Evolutionary conservation across 2,797 vertebrate genomes (phyloP).

Genomic region (Thalassophryne amazonica): DNA sequence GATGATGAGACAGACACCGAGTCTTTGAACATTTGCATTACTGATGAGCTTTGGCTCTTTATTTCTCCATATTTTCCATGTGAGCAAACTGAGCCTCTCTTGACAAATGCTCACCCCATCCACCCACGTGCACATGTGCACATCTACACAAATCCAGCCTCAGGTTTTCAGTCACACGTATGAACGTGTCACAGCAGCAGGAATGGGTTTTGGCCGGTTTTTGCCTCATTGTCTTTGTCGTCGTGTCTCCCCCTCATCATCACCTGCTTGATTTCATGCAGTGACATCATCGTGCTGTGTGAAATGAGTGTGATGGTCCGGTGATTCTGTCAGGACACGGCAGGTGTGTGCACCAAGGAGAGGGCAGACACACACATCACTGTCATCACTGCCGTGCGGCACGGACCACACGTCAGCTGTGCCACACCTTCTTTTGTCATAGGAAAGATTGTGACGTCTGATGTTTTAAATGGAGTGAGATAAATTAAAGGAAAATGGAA

Average conservation of each 20-base stretch:
- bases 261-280: constrained; percentile 23
- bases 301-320: constrained; percentile 47
- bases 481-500: background rate
- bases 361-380: background rate
- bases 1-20: constrained; percentile 65
- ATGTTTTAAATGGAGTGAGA: background rate
- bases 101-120: constrained; percentile 38
- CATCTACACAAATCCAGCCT: constrained; percentile 1
- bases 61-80: constrained; percentile 62
- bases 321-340: constrained; percentile 5
- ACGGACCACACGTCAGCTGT: background rate
- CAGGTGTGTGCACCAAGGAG: constrained; percentile 9
- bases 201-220: too few relatives aligned
- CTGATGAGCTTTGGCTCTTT: constrained; percentile 64
- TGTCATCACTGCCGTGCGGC: background rate
- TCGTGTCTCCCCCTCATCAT: constrained; percentile 19
- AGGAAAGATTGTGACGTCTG: constrained; percentile 5
- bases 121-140: constrained; percentile 43
- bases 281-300: constrained; percentile 25
- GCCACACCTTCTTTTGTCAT: constrained; percentile 1
- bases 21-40: constrained; percentile 77
- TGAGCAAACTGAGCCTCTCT: constrained; percentile 37
- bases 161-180: background rate
- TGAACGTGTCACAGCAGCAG: too few relatives aligned
- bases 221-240: constrained; percentile 19